Percentiles rank a stretch among this genome's conserved stretches.
These are phyloP conservation scores for Addax nasomaculatus DNA, from an alignment of 2,113 vertebrate genomes.

Conservation along the genomic window DNA sequence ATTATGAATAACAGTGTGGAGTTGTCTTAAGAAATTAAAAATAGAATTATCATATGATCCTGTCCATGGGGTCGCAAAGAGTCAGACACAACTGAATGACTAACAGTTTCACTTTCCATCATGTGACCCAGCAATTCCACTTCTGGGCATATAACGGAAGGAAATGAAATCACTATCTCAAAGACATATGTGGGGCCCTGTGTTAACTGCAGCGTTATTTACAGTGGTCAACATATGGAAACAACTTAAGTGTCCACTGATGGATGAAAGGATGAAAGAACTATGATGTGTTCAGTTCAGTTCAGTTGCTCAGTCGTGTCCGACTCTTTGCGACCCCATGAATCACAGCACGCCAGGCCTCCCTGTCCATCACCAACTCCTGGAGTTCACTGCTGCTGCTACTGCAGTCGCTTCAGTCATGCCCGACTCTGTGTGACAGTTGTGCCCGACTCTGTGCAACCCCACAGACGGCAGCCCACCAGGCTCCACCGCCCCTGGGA, in stretches of 20 bases:
- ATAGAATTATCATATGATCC: neutral
- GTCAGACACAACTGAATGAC: neutral
- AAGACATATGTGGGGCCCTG: neutral
- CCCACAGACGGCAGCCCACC: rapidly evolving
- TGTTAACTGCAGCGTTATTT: neutral
- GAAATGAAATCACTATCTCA: neutral
- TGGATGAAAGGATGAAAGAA: neutral
- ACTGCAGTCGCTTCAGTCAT: too few relatives aligned
- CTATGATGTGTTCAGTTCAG: neutral
- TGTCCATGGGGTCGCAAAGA: neutral
- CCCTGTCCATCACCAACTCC: too few relatives aligned
- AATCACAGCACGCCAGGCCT: too few relatives aligned
- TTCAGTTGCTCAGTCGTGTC: too few relatives aligned
- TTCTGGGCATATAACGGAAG: neutral
- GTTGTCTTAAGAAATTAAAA: neutral
- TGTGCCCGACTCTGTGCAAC: rapidly evolving
- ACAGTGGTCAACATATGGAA: neutral
- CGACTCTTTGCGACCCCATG: too few relatives aligned
- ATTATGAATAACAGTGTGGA: neutral
- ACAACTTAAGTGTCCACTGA: neutral
- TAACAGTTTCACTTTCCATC: neutral
- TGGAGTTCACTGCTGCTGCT: too few relatives aligned
- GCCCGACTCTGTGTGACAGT: too few relatives aligned
- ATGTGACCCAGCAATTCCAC: neutral
- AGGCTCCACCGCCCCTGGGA: too few relatives aligned